Conservation (phyloP, 2,113 vertebrate genomes). For the Lates calcarifer region DNA sequence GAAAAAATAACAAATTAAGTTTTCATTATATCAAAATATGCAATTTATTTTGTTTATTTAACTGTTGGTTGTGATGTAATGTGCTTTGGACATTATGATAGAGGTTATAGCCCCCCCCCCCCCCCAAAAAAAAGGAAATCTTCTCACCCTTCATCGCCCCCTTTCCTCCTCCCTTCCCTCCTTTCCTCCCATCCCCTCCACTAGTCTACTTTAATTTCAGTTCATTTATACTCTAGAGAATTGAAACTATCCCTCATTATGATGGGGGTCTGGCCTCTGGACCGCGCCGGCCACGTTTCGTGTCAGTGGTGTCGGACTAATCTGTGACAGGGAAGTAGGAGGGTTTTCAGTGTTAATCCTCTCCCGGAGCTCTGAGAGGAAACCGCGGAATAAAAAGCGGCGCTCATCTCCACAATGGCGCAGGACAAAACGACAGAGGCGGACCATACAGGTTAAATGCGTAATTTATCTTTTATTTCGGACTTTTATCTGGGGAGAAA, state of each 20-base stretch:
- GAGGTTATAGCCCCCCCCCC: too few species aligned
- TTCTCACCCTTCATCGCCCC: too few species aligned
- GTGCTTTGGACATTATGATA: too few species aligned
- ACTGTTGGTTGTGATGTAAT: too few species aligned
- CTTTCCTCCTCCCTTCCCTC: background rate
- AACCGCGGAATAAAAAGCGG: constrained; percentile 1
- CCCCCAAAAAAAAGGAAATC: too few species aligned
- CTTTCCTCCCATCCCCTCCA: too few species aligned
- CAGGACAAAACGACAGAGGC: constrained; percentile 34
- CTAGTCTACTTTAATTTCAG: background rate
- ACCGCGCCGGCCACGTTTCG: background rate
- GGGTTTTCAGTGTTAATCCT: constrained; percentile 75
- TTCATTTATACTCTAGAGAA: background rate
- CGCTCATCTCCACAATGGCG: constrained; percentile 46
- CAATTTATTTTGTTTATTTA: too few species aligned
- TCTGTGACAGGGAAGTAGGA: constrained; percentile 71
- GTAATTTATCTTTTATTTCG: background rate
- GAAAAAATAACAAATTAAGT: too few species aligned
- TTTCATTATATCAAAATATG: too few species aligned
- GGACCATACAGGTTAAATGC: constrained; percentile 65
- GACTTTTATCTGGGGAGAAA: background rate
- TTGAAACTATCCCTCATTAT: background rate
- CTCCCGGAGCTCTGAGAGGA: constrained; percentile 12
- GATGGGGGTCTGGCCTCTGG: background rate
- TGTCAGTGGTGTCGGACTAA: constrained; percentile 37